Percentiles rank a stretch among this genome's conserved stretches.
These are phyloP conservation scores for Chrysolina americana DNA, from an alignment of 2,888 invertebrate genomes.

Conservation along the genomic window DNA sequence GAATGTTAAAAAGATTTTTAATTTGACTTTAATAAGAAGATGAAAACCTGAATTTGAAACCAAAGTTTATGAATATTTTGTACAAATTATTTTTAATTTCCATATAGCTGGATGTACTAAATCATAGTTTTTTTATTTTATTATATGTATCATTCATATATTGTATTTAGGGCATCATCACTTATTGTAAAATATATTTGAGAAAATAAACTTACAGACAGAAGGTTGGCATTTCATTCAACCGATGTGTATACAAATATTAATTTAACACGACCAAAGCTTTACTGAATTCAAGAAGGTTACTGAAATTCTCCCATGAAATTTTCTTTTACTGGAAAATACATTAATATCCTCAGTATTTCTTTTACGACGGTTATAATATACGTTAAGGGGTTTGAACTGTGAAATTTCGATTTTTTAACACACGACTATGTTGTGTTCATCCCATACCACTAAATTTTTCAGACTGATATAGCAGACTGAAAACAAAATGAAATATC, in stretches of 20 bases:
- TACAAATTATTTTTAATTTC: constrained; percentile 49
- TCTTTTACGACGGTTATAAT: too few species aligned
- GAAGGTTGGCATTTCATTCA: background rate
- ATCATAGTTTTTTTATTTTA: constrained; percentile 49
- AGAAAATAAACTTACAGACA: constrained; percentile 56
- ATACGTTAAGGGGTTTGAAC: too few species aligned
- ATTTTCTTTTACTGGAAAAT: too few species aligned
- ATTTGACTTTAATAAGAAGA: constrained; percentile 25
- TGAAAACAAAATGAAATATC: too few species aligned
- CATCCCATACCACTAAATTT: too few species aligned
- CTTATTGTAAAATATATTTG: constrained; percentile 57
- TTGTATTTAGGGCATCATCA: constrained; percentile 51
- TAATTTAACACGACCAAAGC: too few species aligned
- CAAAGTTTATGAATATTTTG: constrained; percentile 56
- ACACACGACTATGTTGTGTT: too few species aligned
- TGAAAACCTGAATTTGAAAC: constrained; percentile 53
- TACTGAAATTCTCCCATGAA: too few species aligned
- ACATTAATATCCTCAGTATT: too few species aligned
- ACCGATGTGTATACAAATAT: background rate
- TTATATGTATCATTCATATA: constrained; percentile 15
- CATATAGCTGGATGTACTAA: constrained; percentile 57
- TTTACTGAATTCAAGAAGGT: too few species aligned
- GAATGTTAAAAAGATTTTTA: background rate
- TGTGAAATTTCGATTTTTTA: too few species aligned
- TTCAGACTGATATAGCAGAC: too few species aligned